Base-by-base conservation (phyloP, 1,140 invertebrate species). In the Euwallacea similis region DNA sequence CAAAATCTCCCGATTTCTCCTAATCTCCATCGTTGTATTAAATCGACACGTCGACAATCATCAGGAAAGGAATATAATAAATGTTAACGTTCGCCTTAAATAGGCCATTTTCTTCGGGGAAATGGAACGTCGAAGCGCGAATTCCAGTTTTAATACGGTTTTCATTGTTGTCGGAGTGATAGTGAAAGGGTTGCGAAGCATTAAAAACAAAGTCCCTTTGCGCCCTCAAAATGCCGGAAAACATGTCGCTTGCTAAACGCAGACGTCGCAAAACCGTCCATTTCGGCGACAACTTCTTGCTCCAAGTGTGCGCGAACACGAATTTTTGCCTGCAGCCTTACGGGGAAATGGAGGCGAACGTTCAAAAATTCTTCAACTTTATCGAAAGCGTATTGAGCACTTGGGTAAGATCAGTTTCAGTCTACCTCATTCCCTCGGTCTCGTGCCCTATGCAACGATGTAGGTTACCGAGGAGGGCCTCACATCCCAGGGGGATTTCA, bases 291-390 rank as follows among this genome's bases (percentile, higher is more conserved):
- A 89, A 88, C 77, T 82, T 90, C 6, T 80, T 89, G 42, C 85
- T 88, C 78, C 88, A 89, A 77, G 88, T 89, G 58, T 89, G 88
- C 80, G 86, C 88, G 65, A 88, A 89, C 78, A 79, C 79, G 7
- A 78, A 79, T 66, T 66, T 80, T 21, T 76, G 77, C 42, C 78
- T 79, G 58, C 77, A 78, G 56, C 73, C 77, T 11, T 83, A 65
- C 80, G 79, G 69, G 59, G 84, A 79, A 73, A 83, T 85, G 82
- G 86, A 89, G 76, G 86, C 88, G n/a, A 90, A 91, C 79, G 89
- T 91, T n/a, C 88, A 90, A 79, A 88, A 90, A 80, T 83, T 91
- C 66, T 91, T 91, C 80, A 90, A 88, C 78, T 91, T 91, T 76
- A 90, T 91, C 60, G 89, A 90, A 79, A 87, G 87, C 71, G 88